Percentiles rank a stretch among this genome's conserved stretches.
These are phyloP conservation scores for Spea hammondii DNA, from an alignment of 2,797 vertebrate genomes.

Conservation along the genomic window DNA sequence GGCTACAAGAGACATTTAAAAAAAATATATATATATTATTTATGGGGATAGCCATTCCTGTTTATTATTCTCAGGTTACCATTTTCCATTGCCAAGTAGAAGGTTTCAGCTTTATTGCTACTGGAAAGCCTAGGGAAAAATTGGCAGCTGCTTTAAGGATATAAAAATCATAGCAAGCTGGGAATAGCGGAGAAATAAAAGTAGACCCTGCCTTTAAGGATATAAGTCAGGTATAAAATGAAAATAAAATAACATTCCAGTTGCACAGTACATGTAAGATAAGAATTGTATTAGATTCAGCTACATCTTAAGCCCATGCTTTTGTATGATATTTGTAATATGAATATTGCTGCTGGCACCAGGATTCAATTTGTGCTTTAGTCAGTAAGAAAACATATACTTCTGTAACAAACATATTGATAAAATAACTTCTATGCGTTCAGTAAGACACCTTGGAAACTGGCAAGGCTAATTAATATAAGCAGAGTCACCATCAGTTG, in stretches of 20 bases:
- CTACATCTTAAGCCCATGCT: background rate
- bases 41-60: slow-evolving; percentile 42
- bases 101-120: slow-evolving; percentile 40
- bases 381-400: no score
- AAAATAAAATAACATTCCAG: slow-evolving; percentile 42
- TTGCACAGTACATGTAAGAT: slow-evolving; percentile 3
- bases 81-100: slow-evolving; percentile 34
- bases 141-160: slow-evolving; percentile 29
- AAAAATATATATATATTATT: slow-evolving; percentile 24
- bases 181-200: slow-evolving; percentile 32
- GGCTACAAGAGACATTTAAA: slow-evolving; percentile 9
- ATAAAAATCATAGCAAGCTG: slow-evolving; percentile 39
- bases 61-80: slow-evolving; percentile 42
- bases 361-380: no score
- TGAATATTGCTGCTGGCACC: no score
- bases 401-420: no score
- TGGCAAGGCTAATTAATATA: no score
- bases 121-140: slow-evolving; percentile 37
- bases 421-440: no score
- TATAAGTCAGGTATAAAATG: slow-evolving; percentile 30
- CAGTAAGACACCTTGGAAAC: no score
- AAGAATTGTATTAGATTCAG: slow-evolving; percentile 11
- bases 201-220: slow-evolving; percentile 21
- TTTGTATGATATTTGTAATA: no score
- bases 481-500: no score